Base-by-base conservation (phyloP, 2,113 vertebrate genomes). In the Ursus arctos region DNA sequence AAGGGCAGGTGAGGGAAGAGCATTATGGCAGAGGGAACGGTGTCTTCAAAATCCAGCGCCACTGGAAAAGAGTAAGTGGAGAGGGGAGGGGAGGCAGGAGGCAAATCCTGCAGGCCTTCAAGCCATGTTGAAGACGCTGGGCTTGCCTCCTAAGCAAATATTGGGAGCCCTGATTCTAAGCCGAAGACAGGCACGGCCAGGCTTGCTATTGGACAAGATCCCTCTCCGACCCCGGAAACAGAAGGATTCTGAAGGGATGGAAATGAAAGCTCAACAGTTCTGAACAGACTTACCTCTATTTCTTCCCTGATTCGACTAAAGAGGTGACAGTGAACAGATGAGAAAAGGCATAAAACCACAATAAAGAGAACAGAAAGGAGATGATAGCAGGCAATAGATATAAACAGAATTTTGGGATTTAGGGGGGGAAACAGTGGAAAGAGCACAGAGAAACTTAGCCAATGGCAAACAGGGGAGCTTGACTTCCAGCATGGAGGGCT, bases 291-390 rank as follows among this genome's bases (percentile, higher is more conserved):
- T 88, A 63, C 74, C 55, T 92, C 63, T 80, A 28, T 67, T 88
- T 95, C 59, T 63, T 92, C 53, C 59, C 40, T 89, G 67, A 79
- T 28, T 26, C 33, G 24, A 79, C 86, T 87, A 61, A 89, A 96
- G 59, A 10, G 13, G 16, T 51, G 59, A 79, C 36, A 95, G 76
- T 1, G 6, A 26, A 80, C 28, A 8, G 3, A 51, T 10, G 43
- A 49, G 65, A 71, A 79, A 33, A 40, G 71, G 51, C 67, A 53
- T 51, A 90, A 82, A 74, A 40, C 33, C 71, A 88, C 74, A 76
- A 49, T 36, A 77, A 81, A 82, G 71, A 59, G 33, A 74, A 77
- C 3, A n/a, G 74, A 85, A 57, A 49, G 18, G 19, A 40, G 33
- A 71, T 19, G 24, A 90, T 89, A 81, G 43, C 4, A 9, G 19